Percentiles rank a stretch among this genome's conserved stretches.
Conservation (phyloP, 2,888 invertebrate species). For the Heteromurus nitidus region DNA sequence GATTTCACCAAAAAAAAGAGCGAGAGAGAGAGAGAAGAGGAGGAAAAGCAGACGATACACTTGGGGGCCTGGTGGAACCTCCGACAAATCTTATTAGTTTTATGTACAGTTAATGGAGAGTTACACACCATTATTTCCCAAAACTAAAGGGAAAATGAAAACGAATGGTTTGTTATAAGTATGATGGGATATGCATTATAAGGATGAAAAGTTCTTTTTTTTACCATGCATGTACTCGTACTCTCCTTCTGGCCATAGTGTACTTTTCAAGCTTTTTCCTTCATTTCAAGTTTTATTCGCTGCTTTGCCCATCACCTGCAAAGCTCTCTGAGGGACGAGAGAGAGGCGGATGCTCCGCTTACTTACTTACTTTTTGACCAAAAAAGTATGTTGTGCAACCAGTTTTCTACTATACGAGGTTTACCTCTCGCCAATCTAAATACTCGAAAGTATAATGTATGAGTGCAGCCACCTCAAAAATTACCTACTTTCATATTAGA, state of each 20-base stretch:
- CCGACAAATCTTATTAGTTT: constrained; percentile 66
- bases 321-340: constrained; percentile 6
- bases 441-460: neutral
- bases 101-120: constrained; percentile 61
- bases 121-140: constrained; percentile 60
- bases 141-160: constrained; percentile 38
- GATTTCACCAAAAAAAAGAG: too few relatives aligned
- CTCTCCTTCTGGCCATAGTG: too few relatives aligned
- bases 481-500: neutral
- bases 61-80: constrained; percentile 48
- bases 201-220: neutral
- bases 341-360: too few relatives aligned
- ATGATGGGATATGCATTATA: neutral
- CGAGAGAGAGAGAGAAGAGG: too few relatives aligned
- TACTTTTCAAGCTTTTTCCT: neutral
- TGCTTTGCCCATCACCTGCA: constrained; percentile 13
- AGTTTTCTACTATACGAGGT: too few relatives aligned
- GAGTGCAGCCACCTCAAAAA: neutral
- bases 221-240: too few relatives aligned
- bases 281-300: constrained; percentile 4
- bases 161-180: constrained; percentile 38
- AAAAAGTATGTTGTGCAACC: too few relatives aligned
- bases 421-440: neutral
- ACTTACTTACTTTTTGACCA: too few relatives aligned
- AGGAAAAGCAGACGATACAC: constrained; percentile 40